Percentiles rank a stretch among this genome's conserved stretches.
phyloP scores from a whole-genome alignment of 2,888 invertebrate species.

The Poecilobothrus nobilitatus region DNA sequence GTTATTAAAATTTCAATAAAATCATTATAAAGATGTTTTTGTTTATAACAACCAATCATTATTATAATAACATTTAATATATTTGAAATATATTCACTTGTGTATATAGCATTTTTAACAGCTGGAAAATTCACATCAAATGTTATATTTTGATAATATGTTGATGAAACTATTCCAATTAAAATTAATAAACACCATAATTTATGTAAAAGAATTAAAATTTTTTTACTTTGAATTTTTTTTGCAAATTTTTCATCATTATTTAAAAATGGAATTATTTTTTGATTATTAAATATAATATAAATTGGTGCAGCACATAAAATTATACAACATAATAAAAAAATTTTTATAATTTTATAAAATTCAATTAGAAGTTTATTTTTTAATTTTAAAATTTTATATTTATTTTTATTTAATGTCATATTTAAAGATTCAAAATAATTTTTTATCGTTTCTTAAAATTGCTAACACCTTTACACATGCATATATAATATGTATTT shows the following conservation, averaged over 20 bases:
- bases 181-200: slow-evolving; percentile 14
- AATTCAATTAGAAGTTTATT: slow-evolving; percentile 7
- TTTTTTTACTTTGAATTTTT: not conserved
- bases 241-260: too few species aligned
- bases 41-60: slow-evolving; percentile 14
- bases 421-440: too few species aligned
- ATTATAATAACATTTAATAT: slow-evolving; percentile 11
- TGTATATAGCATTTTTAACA: slow-evolving; percentile 15
- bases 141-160: slow-evolving; percentile 15
- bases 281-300: not conserved
- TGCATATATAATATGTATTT: too few species aligned
- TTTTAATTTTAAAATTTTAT: not conserved
- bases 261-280: not conserved
- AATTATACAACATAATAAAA: slow-evolving; percentile 13
- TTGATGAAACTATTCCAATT: slow-evolving; percentile 8
- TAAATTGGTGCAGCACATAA: slow-evolving; percentile 14
- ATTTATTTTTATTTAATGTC: too few species aligned
- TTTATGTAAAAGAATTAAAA: slow-evolving; percentile 9
- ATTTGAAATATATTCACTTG: slow-evolving; percentile 18
- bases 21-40: slow-evolving; percentile 12
- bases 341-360: slow-evolving; percentile 8
- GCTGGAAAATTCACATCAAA: slow-evolving; percentile 15
- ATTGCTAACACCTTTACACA: too few species aligned
- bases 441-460: too few species aligned
- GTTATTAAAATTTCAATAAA: slow-evolving; percentile 16